Evolutionary conservation across 2,113 vertebrate species (phyloP).

Genomic region (Arizona elegans): DNA sequence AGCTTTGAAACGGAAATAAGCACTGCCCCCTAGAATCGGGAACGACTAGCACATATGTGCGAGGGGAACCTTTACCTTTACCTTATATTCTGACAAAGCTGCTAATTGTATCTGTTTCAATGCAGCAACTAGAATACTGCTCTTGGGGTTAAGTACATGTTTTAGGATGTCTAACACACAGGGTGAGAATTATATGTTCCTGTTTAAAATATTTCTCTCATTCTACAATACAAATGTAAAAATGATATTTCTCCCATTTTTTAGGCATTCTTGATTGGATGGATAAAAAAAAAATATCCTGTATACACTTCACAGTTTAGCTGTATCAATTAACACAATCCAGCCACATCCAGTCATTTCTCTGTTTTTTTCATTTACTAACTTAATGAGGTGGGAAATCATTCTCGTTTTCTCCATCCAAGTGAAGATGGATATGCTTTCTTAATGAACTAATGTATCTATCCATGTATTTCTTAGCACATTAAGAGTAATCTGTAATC

Average conservation of each 20-base stretch:
- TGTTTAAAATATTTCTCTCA: neutral
- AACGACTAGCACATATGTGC: no score
- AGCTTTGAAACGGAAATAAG: no score
- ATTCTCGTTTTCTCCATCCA: constrained; percentile 31
- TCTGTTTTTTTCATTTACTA: constrained; percentile 38
- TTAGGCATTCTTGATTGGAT: neutral
- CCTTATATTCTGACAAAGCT: neutral
- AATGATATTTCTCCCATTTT: neutral
- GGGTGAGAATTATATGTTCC: neutral
- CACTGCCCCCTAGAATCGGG: no score
- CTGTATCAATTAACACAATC: constrained; percentile 1
- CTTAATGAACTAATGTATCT: constrained; percentile 41
- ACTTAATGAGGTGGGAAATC: constrained; percentile 49
- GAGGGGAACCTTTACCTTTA: no score
- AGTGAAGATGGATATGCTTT: constrained; percentile 32
- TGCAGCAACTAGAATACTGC: neutral
- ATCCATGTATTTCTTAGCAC: constrained; percentile 15
- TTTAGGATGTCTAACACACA: neutral
- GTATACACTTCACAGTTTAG: neutral
- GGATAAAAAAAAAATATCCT: neutral
- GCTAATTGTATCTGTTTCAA: neutral
- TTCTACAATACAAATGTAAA: neutral
- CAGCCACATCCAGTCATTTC: neutral
- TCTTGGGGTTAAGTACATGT: neutral
- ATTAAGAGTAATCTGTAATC: constrained; percentile 30